Base-by-base conservation (phyloP, 2,888 invertebrate species). In the Mimachlamys varia region DNA sequence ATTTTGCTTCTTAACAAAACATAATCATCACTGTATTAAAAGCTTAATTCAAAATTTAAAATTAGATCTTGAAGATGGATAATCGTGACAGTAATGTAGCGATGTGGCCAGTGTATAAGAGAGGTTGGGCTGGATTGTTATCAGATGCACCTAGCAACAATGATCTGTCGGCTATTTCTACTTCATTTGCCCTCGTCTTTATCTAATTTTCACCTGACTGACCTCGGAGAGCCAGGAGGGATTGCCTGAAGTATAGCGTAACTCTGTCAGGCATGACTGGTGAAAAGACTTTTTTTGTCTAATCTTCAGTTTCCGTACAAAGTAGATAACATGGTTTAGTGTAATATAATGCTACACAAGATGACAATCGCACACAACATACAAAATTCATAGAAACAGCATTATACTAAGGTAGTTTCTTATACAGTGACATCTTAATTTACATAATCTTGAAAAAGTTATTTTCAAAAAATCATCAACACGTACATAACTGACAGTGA, bases 131-230 rank as follows among this genome's bases (percentile, higher is more conserved):
- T 27, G 76, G 62, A 27, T n/a, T 27, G 33, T 2, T 27, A 76
- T 76, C 76, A 76, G 76, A 33, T 76, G 27, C 33, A 76, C 76
- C 15, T 1, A 33, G 13, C 76, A 76, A 76, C 76, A 76, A 76
- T 76, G 76, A 76, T 76, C 76, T 76, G 76, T 33, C 76, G 33
- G 76, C 76, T 76, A 76, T 76, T 76, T 76, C 7, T 76, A 33
- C 76, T 27, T 27, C 27, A 76, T 76, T 76, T 76, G 76, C 12
- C 33, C 33, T 13, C 19, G 76, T 22, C 76, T 76, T 76, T 76
- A 76, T 76, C 76, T 15, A 12, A 33, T 76, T 76, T 76, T 76
- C 76, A 76, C 76, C 76, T 76, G 76, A 76, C 27, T 76, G 76
- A 13, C 12, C 17, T 33, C 27, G 27, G 76, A 33, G 76, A 76